These are phyloP conservation scores for Alauda arvensis DNA, from an alignment of 2,797 vertebrate species.

Conservation along the genomic window DNA sequence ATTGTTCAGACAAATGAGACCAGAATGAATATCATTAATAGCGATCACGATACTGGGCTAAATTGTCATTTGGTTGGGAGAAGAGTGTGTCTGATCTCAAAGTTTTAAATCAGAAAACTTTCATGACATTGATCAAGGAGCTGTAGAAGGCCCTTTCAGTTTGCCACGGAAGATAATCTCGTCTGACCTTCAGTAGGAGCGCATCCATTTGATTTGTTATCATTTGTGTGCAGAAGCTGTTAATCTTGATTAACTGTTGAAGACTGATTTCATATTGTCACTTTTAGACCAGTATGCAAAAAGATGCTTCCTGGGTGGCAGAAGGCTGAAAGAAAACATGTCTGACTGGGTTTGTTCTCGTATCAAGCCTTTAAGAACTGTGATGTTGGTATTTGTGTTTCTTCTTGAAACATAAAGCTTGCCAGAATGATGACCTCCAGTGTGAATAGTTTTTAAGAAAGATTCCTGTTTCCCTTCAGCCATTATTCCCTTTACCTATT, in stretches of 20 bases:
- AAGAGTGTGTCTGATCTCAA: neutral
- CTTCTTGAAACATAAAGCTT: neutral
- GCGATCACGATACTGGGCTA: neutral
- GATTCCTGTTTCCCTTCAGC: constrained; percentile 28
- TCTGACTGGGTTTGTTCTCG: neutral
- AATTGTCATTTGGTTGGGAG: neutral
- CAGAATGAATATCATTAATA: neutral
- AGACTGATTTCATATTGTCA: neutral
- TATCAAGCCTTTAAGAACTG: neutral
- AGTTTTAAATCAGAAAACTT: neutral
- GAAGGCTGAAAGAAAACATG: neutral
- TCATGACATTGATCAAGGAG: neutral
- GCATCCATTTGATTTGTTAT: neutral
- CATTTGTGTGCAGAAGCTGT: neutral
- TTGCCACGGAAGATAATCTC: neutral
- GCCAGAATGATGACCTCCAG: neutral
- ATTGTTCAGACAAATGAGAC: neutral
- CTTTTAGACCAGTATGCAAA: neutral
- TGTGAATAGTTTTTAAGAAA: neutral
- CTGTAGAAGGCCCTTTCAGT: neutral
- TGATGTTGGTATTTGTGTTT: neutral
- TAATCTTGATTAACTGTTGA: neutral
- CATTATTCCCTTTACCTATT: constrained; percentile 18
- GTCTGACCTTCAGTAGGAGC: neutral
- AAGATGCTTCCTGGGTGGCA: neutral